Percentiles rank a stretch among this genome's conserved stretches.
These are phyloP conservation scores for Allygus modestus DNA, from an alignment of 2,888 invertebrate genomes.

Conservation along the genomic window DNA sequence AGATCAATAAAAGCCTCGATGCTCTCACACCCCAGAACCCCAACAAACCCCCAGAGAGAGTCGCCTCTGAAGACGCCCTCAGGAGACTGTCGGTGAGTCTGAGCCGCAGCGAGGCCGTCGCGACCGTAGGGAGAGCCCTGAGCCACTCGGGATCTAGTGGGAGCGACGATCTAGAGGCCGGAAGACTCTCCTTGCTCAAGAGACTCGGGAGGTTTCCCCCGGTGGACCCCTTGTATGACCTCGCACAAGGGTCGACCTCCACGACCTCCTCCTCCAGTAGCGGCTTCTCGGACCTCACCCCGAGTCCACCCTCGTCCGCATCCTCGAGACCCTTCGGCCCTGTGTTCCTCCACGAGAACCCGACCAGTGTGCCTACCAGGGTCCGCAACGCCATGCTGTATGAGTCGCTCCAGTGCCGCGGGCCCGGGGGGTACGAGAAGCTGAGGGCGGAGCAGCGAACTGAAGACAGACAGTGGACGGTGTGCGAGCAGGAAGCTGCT, in stretches of 20 bases:
- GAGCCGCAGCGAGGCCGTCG: slow-evolving; percentile 73
- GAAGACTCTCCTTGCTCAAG: slow-evolving; percentile 58
- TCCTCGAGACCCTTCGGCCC: slow-evolving; percentile 67
- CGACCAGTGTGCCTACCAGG: slow-evolving; percentile 73
- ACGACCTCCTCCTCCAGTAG: slow-evolving; percentile 65
- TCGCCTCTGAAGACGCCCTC: slow-evolving; percentile 75
- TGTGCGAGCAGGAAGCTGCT: background rate
- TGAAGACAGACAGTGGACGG: slow-evolving; percentile 40
- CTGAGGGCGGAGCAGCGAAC: background rate
- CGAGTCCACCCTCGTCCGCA: slow-evolving; percentile 66
- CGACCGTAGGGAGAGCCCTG: slow-evolving; percentile 74
- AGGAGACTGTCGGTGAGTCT: slow-evolving; percentile 74
- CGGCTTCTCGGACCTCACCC: slow-evolving; percentile 68
- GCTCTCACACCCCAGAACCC: slow-evolving; percentile 71
- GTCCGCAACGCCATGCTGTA: slow-evolving; percentile 74
- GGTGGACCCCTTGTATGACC: slow-evolving; percentile 63
- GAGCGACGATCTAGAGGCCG: slow-evolving; percentile 71
- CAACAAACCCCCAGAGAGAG: background rate
- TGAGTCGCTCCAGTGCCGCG: slow-evolving; percentile 73
- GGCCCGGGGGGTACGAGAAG: slow-evolving; percentile 67
- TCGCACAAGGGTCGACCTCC: slow-evolving; percentile 49
- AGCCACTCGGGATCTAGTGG: slow-evolving; percentile 72
- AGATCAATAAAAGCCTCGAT: slow-evolving; percentile 73
- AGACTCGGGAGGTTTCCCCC: slow-evolving; percentile 60
- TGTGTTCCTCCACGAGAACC: slow-evolving; percentile 73